Base-by-base conservation (phyloP, 2,888 invertebrate species). In the Dioctria linearis region DNA sequence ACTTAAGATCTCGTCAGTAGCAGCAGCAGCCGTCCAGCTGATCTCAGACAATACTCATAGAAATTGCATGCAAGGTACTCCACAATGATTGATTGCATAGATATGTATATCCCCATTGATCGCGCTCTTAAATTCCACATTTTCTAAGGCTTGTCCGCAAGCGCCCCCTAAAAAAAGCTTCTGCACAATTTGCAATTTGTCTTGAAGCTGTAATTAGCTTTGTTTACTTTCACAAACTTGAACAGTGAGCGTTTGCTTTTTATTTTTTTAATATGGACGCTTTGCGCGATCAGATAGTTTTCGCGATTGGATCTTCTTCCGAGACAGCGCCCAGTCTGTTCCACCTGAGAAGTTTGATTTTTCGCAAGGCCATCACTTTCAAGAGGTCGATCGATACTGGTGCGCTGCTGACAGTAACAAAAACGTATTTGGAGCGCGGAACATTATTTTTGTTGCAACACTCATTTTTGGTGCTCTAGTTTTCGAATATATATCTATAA, bases 291-390 rank as follows among this genome's bases (percentile, higher is more conserved):
- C 25, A 25, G 25, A 25, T 25, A 25, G 25, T 25, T 25, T 25
- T 25, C 25, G 25, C 25, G 25, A 25, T 25, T 25, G 25, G 25
- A 25, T 25, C 25, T 51, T 11, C 11, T 51, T 51, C 11, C 8
- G 51, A 39, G 37, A 2, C 37, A 37, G 37, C 8, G 37, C 39
- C 25, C 61, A 11, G 11, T 25, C 42, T 73, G 73, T 73, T 73
- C 57, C 73, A 73, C 73, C 73, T 59, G 59, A 73, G 43, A 51
- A 73, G 43, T 42, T 73, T 73, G 57, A 42, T 13, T 73, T 73
- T 73, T 73, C 73, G 73, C 73, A 73, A 73, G 73, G 73, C 57
- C 73, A 73, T 73, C 73, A 73, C 73, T 73, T 73, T 73, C 73
- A 59, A 73, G 73, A 59, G 73, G 73, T 73, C 73, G 73, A 73